Evolutionary conservation across 2,113 vertebrate species (phyloP), one percentile per base, ranked within the genome.

Genomic region (Suncus etruscus): DNA sequence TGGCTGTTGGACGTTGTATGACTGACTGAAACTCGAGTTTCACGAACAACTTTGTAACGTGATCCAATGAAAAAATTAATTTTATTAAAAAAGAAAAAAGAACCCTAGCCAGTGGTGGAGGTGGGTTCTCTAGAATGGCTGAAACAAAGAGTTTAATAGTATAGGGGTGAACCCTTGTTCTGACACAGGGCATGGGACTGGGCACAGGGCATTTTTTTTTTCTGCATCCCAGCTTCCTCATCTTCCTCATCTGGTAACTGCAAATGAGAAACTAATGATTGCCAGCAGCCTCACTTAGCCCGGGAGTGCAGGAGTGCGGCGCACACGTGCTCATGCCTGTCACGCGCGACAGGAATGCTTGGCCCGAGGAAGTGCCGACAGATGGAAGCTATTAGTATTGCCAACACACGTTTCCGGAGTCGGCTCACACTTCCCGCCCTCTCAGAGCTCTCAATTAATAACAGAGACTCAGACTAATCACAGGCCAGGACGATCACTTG

Each of bases 341-440:
- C 58, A 83, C 25, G 65, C 47, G 45, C 76, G 16, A 54, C 27
- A 32, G 0, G 69, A 58, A 79, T 4, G 70, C 76, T 72, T 18
- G 87, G 81, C 77, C 65, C 69, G 68, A 24, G 87, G 72, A 76
- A 86, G 90, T 65, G 58, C 81, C 31, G 45, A 51, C 87, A 76
- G 72, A 73, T 72, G 87, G 92, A 68, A 83, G 61, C 92, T 20
- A n/a, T 95, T 86, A 72, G 73, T 68, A 83, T 91, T 73, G 68
- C 85, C 29, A 24, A 75, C 61, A 66, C 90, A n/a, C 61, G 8
- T 83, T 86, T 87, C 87, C 48, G 11, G 58, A 25, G 70, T 75
- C 16, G 0, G 45, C 90, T 92, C 54, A 51, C 70, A 87, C 79
- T 73, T 58, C 54, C 66, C 83, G 86, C 70, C 47, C 54, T 81